These are phyloP conservation scores for Chaenocephalus aceratus DNA, from an alignment of 2,113 vertebrate genomes.

Conservation along the genomic window DNA sequence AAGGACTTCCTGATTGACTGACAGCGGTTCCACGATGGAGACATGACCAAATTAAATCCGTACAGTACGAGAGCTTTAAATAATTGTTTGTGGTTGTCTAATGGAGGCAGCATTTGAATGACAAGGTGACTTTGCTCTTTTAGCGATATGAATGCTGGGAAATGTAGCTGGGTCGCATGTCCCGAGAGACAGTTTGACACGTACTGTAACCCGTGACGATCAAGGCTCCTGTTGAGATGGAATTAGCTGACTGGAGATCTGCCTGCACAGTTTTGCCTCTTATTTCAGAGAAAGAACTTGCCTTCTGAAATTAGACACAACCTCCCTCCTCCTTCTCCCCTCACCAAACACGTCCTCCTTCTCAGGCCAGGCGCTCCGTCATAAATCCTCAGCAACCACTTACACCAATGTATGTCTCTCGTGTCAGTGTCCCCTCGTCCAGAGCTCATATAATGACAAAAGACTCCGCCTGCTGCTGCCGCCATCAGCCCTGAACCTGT, in stretches of 20 bases:
- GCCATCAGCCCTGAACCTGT: conserved; percentile 35
- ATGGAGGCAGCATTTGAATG: conserved; percentile 11
- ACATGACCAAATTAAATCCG: conserved; percentile 31
- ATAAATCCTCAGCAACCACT: conserved; percentile 66
- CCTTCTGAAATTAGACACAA: conserved; percentile 70
- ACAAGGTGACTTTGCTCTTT: conserved; percentile 47
- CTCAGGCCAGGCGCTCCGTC: conserved; percentile 22
- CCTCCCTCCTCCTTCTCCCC: background rate
- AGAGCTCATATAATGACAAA: conserved; percentile 59
- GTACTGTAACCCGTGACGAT: background rate
- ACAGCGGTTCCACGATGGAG: background rate
- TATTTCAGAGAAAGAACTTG: conserved; percentile 63
- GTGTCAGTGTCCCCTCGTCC: conserved; percentile 27
- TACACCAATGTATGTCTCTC: conserved; percentile 47
- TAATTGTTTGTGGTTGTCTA: conserved; percentile 14
- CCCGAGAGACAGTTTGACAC: conserved; percentile 43
- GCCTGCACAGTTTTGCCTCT: conserved; percentile 52
- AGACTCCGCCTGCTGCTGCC: conserved; percentile 1
- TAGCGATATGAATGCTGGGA: conserved; percentile 32
- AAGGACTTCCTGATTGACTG: background rate
- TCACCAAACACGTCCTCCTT: background rate
- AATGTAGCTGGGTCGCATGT: conserved; percentile 17
- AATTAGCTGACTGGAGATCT: conserved; percentile 58
- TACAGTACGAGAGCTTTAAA: conserved; percentile 8
- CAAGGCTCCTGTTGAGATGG: conserved; percentile 26